Evolutionary conservation across 2,113 vertebrate species (phyloP).

Genomic region (Xiphophorus maculatus): DNA sequence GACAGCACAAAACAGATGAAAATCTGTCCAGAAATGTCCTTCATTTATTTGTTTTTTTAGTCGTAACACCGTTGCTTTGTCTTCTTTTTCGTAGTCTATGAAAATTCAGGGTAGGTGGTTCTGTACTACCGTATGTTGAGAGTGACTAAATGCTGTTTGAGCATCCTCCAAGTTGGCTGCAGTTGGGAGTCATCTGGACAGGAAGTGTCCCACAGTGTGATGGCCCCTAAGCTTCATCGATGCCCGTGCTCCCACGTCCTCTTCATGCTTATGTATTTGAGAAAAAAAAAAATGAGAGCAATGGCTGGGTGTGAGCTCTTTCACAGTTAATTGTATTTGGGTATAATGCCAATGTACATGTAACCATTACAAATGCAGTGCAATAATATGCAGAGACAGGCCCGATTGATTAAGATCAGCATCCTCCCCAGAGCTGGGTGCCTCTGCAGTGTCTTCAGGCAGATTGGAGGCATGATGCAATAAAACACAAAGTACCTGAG

Average conservation of each 20-base stretch:
- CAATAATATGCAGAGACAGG: constrained; percentile 41
- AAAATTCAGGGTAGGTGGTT: not conserved
- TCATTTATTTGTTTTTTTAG: not conserved
- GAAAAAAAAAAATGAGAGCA: constrained; percentile 30
- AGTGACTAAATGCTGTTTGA: constrained; percentile 18
- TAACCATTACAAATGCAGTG: constrained; percentile 51
- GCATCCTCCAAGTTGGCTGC: constrained; percentile 35
- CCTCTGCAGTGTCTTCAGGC: constrained; percentile 36
- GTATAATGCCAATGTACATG: constrained; percentile 38
- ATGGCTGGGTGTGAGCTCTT: constrained; percentile 42
- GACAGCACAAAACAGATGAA: not conserved
- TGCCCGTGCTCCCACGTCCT: constrained; percentile 14
- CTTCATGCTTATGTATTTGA: constrained; percentile 54
- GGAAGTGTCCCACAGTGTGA: constrained; percentile 54
- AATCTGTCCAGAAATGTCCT: not conserved
- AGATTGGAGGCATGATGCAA: constrained; percentile 50
- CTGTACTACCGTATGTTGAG: constrained; percentile 1
- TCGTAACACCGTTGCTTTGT: not conserved
- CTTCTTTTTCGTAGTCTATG: no score
- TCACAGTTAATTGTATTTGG: constrained; percentile 54
- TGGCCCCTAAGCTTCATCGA: constrained; percentile 40
- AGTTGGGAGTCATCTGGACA: constrained; percentile 59
- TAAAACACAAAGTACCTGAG: constrained; percentile 43
- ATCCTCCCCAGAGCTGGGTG: constrained; percentile 23
- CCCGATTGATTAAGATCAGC: constrained; percentile 38